Evolutionary conservation across 2,797 vertebrate genomes (phyloP), one percentile per base, ranked within the genome.

Genomic region (Philypnodon macrostomus): DNA sequence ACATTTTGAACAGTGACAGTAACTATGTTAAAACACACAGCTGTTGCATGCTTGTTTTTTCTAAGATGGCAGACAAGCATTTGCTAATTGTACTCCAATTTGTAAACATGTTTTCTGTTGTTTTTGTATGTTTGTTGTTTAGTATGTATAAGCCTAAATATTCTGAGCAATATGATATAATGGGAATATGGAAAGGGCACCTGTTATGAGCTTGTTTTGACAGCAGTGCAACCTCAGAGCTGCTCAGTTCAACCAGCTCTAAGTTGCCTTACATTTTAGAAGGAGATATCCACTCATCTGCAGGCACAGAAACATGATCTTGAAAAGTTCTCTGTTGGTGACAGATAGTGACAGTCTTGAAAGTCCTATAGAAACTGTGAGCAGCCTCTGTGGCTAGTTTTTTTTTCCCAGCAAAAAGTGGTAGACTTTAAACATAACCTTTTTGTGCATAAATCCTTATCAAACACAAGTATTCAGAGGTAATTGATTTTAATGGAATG

Each of bases 1-100:
- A n/a, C n/a, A n/a, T 49, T 62, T 31, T 39, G 49, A 36, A 49
- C 45, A 23, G 52, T 5, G 30, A n/a, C 64, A 39, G 18, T 13
- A 13, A n/a, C 19, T 4, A 29, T 49, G 54, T 56, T 63, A 36
- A 63, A 72, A 69, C 45, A 38, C 66, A 38, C 47, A 41, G 48
- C 59, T 63, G 65, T 60, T 75, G 60, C 38, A 13, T 39, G 12
- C 36, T 67, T 41, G 29, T 81, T 68, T 79, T 86, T 76, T 34
- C 59, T 58, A 11, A n/a, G n/a, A 44, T 7, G 7, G 13, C 14
- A 40, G 37, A 24, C 2, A 37, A 35, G 2, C 19, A 6, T 12
- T 12, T 4, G 15, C 17, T 30, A 8, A 30, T 27, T 9, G n/a
- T n/a, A n/a, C n/a, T n/a, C 35, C 33, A 35, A 35, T 7, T 1